Evolutionary conservation across 2,797 vertebrate species (phyloP).

Genomic region (Poecilia gillii): DNA sequence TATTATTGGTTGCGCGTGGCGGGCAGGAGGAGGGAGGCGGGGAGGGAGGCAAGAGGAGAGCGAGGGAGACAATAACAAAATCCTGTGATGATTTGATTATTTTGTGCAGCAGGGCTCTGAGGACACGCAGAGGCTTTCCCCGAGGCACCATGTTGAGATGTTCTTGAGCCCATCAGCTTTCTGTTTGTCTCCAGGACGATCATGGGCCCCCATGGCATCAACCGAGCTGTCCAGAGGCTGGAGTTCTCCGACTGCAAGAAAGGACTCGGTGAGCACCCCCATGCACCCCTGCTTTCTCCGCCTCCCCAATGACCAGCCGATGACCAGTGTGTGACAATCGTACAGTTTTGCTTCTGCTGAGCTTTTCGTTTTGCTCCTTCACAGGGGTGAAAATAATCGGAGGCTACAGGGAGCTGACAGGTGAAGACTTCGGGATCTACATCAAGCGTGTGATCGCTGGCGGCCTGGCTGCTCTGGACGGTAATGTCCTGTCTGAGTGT

Average conservation of each 20-base stretch:
- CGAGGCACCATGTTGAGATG: slow-evolving; percentile 32
- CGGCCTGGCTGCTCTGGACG: slow-evolving; percentile 84
- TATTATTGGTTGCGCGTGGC: slow-evolving; percentile 39
- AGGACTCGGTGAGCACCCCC: slow-evolving; percentile 83
- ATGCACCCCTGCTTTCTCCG: slow-evolving; percentile 7
- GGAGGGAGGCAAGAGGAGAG: slow-evolving; percentile 11
- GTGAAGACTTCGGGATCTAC: slow-evolving; percentile 89
- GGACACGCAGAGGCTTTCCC: slow-evolving; percentile 24
- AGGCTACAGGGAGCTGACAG: slow-evolving; percentile 82
- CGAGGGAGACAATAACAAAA: slow-evolving; percentile 46
- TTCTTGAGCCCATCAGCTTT: slow-evolving; percentile 30
- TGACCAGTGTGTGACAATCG: neutral
- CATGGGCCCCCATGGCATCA: slow-evolving; percentile 89
- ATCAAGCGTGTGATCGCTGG: slow-evolving; percentile 86
- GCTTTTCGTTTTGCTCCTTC: neutral
- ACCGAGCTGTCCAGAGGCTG: slow-evolving; percentile 83
- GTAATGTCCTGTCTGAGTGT: slow-evolving; percentile 53
- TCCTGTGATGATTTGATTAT: slow-evolving; percentile 67
- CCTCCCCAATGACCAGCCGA: neutral
- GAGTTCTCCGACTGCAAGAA: slow-evolving; percentile 86
- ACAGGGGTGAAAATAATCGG: slow-evolving; percentile 89
- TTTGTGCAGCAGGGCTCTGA: slow-evolving; percentile 24
- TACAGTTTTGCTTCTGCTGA: neutral
- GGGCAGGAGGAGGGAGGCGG: slow-evolving; percentile 11
- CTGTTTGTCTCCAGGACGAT: slow-evolving; percentile 80